These are phyloP conservation scores for Lycodopsis pacificus DNA, from an alignment of 2,797 vertebrate genomes.

Conservation along the genomic window DNA sequence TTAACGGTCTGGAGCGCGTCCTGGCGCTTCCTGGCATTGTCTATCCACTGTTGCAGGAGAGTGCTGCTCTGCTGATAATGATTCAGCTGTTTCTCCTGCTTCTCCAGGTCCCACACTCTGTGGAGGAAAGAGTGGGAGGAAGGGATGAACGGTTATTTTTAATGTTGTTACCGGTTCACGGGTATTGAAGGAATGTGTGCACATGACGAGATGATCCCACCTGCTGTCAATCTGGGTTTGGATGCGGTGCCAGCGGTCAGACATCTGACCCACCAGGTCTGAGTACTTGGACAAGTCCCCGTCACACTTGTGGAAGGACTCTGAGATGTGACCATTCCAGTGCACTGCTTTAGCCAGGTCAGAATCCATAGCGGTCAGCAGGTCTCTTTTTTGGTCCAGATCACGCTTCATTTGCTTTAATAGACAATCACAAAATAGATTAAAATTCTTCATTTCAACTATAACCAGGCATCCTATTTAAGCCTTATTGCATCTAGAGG, in stretches of 20 bases:
- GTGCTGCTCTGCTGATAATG: conserved; percentile 90
- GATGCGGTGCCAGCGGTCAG: conserved; percentile 93
- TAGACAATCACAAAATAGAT: conserved; percentile 3
- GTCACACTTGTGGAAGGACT: conserved; percentile 91
- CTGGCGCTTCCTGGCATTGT: conserved; percentile 91
- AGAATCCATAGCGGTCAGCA: conserved; percentile 89
- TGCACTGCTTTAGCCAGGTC: conserved; percentile 88
- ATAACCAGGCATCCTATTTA: not conserved
- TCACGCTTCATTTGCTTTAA: conserved; percentile 93
- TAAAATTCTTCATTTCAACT: not conserved
- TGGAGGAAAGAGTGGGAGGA: conserved; percentile 56
- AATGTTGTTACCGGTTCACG: not conserved
- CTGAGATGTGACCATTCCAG: conserved; percentile 88
- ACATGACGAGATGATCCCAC: conserved; percentile 63
- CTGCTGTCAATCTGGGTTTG: conserved; percentile 94
- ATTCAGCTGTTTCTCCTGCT: conserved; percentile 91
- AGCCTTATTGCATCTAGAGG: not conserved
- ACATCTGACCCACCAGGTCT: conserved; percentile 89
- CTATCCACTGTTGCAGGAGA: conserved; percentile 90
- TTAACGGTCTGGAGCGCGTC: conserved; percentile 89
- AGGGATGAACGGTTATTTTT: conserved; percentile 43
- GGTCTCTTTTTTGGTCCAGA: conserved; percentile 89
- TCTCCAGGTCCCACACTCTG: conserved; percentile 94
- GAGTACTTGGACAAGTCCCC: conserved; percentile 92
- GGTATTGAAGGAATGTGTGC: not conserved